Evolutionary conservation across 2,888 invertebrate species (phyloP).

Genomic region (Limnephilus marmoratus): DNA sequence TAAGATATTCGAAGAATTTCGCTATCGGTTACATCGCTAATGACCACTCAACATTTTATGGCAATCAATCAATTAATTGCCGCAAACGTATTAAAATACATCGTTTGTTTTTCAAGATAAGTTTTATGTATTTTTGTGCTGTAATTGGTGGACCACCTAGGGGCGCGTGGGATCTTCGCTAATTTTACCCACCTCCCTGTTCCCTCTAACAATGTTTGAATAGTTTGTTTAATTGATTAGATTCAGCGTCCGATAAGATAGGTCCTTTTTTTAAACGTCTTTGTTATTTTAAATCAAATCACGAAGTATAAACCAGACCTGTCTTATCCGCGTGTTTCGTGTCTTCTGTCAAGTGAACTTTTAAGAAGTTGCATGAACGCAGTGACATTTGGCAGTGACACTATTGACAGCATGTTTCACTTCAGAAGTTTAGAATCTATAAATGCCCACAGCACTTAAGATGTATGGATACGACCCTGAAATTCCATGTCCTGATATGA

Average conservation of each 20-base stretch:
- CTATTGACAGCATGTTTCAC: not conserved
- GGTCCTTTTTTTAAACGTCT: not conserved
- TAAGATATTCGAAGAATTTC: conserved; percentile 21
- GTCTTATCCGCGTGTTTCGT: not conserved
- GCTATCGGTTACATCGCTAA: conserved; percentile 27
- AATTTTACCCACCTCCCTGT: conserved; percentile 3
- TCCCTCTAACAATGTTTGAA: not conserved
- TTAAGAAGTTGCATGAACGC: not conserved
- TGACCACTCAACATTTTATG: conserved; percentile 32
- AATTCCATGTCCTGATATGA: not conserved
- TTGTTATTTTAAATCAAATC: not conserved
- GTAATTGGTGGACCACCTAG: conserved; percentile 40
- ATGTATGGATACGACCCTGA: not conserved
- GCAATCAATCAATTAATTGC: conserved; percentile 40
- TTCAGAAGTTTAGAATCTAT: not conserved
- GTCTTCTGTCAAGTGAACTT: not conserved
- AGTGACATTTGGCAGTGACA: not conserved
- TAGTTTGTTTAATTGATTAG: conserved; percentile 22
- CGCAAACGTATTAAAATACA: not conserved
- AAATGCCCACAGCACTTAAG: not conserved
- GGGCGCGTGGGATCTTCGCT: conserved; percentile 28
- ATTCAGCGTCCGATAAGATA: not conserved
- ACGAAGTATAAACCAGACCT: not conserved
- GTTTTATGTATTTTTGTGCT: conserved; percentile 23
- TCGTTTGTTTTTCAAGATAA: conserved; percentile 24